These are phyloP conservation scores for Rhabdomys dilectus DNA, from an alignment of 2,113 vertebrate genomes.

Conservation along the genomic window DNA sequence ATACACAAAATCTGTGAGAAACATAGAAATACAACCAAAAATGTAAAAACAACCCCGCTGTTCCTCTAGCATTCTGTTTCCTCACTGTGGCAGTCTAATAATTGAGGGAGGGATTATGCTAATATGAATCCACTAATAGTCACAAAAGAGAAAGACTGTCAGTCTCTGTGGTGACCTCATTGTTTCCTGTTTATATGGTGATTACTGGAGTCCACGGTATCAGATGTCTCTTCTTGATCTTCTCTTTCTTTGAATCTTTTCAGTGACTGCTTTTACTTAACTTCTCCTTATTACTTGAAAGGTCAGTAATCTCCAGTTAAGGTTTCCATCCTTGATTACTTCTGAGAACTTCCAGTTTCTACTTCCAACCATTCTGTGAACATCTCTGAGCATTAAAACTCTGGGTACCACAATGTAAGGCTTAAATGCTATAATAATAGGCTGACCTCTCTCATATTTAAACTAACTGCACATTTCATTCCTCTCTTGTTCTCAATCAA, in stretches of 20 bases:
- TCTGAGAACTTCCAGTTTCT: background rate
- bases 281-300: background rate
- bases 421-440: background rate
- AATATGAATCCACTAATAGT: background rate
- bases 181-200: background rate
- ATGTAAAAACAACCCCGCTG: background rate
- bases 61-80: background rate
- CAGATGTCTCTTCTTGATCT: background rate
- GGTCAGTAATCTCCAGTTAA: background rate
- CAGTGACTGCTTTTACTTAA: background rate
- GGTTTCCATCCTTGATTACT: background rate
- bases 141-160: background rate
- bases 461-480: background rate
- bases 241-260: background rate
- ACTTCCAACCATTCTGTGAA: background rate
- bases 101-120: background rate
- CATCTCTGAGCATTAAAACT: background rate
- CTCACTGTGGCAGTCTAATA: background rate
- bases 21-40: slow-evolving; percentile 13
- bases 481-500: background rate
- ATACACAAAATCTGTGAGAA: background rate
- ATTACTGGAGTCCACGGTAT: background rate
- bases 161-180: background rate
- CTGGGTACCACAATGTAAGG: background rate
- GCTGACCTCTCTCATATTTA: background rate